Conservation (phyloP, 2,797 vertebrate genomes). For the Muscicapa comitata region DNA sequence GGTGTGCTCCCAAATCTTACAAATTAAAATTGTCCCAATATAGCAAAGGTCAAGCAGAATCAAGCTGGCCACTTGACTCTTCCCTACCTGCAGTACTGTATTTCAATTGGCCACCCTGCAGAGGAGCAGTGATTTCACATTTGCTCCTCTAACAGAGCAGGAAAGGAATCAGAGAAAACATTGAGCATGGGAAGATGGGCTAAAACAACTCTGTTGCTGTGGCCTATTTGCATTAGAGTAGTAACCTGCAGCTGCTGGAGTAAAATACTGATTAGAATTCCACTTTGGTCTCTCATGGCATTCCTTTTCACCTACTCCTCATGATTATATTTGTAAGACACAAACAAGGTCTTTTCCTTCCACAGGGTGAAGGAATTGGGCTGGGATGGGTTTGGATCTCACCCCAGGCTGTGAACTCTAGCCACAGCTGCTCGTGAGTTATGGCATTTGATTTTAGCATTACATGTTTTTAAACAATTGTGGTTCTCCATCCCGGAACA, state of each 20-base stretch:
- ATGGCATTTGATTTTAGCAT: neutral
- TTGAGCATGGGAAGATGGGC: accelerated
- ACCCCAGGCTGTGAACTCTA: neutral
- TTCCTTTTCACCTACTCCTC: neutral
- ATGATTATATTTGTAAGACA: neutral
- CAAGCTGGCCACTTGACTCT: neutral
- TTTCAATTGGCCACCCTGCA: neutral
- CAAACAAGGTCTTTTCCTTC: neutral
- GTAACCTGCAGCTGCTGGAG: neutral
- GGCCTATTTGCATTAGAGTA: neutral
- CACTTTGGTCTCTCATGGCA: neutral
- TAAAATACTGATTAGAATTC: neutral
- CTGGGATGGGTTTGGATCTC: neutral
- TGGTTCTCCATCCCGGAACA: neutral
- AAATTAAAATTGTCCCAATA: neutral
- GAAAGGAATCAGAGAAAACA: neutral
- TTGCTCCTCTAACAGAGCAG: neutral
- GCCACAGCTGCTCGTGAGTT: neutral
- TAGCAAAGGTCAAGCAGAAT: neutral
- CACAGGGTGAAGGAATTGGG: neutral
- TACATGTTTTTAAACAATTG: neutral
- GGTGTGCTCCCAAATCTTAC: neutral
- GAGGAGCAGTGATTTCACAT: neutral
- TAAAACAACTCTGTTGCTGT: neutral
- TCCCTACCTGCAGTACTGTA: neutral